These are phyloP conservation scores for Drosophila vallismaia DNA, from an alignment of 2,888 invertebrate species.

Conservation along the genomic window DNA sequence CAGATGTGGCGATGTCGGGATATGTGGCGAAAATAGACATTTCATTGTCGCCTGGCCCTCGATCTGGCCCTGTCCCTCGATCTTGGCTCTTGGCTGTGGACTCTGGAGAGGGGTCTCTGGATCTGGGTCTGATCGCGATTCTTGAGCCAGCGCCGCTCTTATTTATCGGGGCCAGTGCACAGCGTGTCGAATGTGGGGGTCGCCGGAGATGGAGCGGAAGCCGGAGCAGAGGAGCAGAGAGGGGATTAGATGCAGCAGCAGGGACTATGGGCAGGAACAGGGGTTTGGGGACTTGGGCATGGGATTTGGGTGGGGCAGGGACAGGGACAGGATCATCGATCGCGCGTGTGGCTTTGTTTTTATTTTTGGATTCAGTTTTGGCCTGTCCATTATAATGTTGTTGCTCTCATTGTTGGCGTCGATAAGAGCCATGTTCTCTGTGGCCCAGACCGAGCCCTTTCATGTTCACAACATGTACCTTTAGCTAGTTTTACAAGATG, in stretches of 20 bases:
- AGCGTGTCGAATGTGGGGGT: conserved; percentile 68
- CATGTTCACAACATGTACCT: conserved; percentile 82
- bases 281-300: too few species aligned
- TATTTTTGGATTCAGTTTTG: conserved; percentile 33
- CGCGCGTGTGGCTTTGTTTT: conserved; percentile 73
- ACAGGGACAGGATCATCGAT: conserved; percentile 40
- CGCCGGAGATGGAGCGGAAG: conserved; percentile 13
- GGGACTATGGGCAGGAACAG: not conserved
- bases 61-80: conserved; percentile 56
- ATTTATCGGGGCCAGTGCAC: conserved; percentile 72
- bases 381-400: conserved; percentile 80
- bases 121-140: conserved; percentile 14
- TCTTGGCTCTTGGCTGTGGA: conserved; percentile 14
- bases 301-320: conserved; percentile 4
- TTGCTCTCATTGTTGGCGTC: conserved; percentile 78
- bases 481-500: conserved; percentile 83
- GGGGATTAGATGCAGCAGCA: conserved; percentile 10
- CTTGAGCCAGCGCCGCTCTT: conserved; percentile 62
- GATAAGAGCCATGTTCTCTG: conserved; percentile 59
- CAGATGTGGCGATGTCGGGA: conserved; percentile 28
- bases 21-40: conserved; percentile 73
- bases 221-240: not conserved
- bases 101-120: not conserved
- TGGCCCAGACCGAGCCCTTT: conserved; percentile 60
- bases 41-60: conserved; percentile 73